Evolutionary conservation across 2,797 vertebrate genomes (phyloP), one percentile per base, ranked within the genome.

Genomic region (Neostethus bicornis): DNA sequence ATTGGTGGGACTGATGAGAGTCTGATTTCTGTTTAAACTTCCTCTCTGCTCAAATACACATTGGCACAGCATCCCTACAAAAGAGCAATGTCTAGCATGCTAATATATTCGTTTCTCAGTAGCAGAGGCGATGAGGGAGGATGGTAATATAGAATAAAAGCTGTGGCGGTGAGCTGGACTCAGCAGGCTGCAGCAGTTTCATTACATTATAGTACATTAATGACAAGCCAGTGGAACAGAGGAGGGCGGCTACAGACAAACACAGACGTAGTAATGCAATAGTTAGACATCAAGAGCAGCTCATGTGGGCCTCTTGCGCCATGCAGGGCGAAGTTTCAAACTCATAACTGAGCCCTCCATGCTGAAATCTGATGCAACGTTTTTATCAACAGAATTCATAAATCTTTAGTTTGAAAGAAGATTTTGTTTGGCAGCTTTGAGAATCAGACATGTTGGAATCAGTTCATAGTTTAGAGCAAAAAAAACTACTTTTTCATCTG

Each of bases 161-260:
- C 61, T 51, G 49, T 0, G 7, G 53, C 4, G 39, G 75, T 13
- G 71, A 69, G 66, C 51, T 49, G 71, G 65, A 56, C 46, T 50
- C 12, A 17, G 53, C 50, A 2, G 51, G 28, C 69, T 16, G 55
- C 17, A 0, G 43, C 56, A 5, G 20, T 56, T 70, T 61, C 47
- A 72, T 85, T 79, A 80, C 70, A 74, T 73, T 63, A 63, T 20
- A 47, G 56, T 7, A 39, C 67, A 68, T 71, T 60, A 73, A 52
- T 28, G 47, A 44, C 23, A 13, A 55, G 57, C 59, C 74, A 37
- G 57, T 19, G 12, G 70, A 61, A 73, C 67, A 52, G 25, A 25
- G 52, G 34, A 48, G 43, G 59, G 56, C 56, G 35, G 57, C 61
- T 32, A 10, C 48, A 62, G 52, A 35, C 23, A 25, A 20, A 55